phyloP scores from a whole-genome alignment of 2,797 vertebrate species.

The Pteropus rufus region DNA sequence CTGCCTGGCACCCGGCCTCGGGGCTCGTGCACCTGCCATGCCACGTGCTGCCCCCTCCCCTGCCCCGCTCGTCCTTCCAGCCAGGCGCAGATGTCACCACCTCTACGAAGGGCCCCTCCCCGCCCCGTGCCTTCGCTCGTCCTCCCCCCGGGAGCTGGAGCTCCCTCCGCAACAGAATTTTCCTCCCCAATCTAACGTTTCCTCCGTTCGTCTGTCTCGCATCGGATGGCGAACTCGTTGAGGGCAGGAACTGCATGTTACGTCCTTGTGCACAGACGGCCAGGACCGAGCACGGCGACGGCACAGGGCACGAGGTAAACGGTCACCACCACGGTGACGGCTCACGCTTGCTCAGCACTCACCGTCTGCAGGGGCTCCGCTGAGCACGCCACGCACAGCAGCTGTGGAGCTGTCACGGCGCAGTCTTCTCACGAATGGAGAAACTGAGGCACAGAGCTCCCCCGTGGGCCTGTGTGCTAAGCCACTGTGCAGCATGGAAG shows the following conservation, averaged over 20 bases:
- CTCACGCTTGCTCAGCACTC: neutral
- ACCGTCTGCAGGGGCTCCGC: neutral
- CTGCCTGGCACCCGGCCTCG: neutral
- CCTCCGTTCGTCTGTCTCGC: too few species aligned
- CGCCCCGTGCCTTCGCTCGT: neutral
- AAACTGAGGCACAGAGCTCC: neutral
- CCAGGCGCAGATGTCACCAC: neutral
- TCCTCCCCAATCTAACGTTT: neutral
- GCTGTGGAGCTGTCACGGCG: neutral
- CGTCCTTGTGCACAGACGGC: neutral
- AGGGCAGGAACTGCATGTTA: neutral
- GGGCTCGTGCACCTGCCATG: neutral
- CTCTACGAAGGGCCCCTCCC: neutral
- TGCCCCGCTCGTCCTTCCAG: neutral
- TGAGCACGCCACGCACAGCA: neutral
- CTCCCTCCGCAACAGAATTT: neutral
- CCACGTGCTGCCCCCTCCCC: neutral
- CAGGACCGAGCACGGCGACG: neutral
- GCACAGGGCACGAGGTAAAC: rapidly evolving
- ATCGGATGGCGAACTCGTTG: neutral
- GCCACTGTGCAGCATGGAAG: neutral
- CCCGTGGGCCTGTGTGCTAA: neutral
- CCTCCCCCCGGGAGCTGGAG: neutral
- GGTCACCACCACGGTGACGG: too few species aligned
- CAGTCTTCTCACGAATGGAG: neutral